phyloP scores from a whole-genome alignment of 2,797 vertebrate species.

The Neosilurus mollespiculum region DNA sequence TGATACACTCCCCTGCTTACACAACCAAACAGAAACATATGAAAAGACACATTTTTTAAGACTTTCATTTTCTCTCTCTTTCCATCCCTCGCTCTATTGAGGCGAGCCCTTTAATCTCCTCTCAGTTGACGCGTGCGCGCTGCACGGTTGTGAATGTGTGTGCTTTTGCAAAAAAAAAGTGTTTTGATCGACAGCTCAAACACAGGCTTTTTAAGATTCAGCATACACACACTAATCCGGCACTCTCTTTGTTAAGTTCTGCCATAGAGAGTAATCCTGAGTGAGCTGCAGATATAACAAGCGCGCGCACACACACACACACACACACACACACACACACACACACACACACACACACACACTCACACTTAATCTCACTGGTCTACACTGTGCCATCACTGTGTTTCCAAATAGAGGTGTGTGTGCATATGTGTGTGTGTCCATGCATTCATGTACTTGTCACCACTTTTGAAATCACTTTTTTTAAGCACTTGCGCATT shows the following conservation, averaged over 20 bases:
- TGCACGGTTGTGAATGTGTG: conserved; percentile 10
- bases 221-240: conserved; percentile 52
- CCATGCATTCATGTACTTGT: conserved; percentile 39
- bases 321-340: conserved; percentile 60
- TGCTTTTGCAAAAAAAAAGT: conserved; percentile 15
- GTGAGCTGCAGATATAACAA: conserved; percentile 42
- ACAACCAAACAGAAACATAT: conserved; percentile 60
- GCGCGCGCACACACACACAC: conserved; percentile 58
- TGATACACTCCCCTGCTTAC: conserved; percentile 57
- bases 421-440: conserved; percentile 16
- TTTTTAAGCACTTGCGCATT: conserved; percentile 28
- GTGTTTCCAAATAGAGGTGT: conserved; percentile 16
- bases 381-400: conserved; percentile 40
- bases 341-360: conserved; percentile 55
- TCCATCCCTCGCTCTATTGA: conserved; percentile 50
- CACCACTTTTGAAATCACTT: conserved; percentile 35
- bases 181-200: conserved; percentile 53
- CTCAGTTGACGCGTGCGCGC: conserved; percentile 32
- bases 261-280: conserved; percentile 48
- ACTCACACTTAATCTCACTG: conserved; percentile 53
- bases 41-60: conserved; percentile 50
- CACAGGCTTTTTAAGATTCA: conserved; percentile 50
- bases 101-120: conserved; percentile 51
- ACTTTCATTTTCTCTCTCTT: conserved; percentile 36
- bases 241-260: conserved; percentile 52